Evolutionary conservation across 37 sponge, comb jelly and placozoan species (phyloP).

Genomic region (Ephydatia muelleri): DNA sequence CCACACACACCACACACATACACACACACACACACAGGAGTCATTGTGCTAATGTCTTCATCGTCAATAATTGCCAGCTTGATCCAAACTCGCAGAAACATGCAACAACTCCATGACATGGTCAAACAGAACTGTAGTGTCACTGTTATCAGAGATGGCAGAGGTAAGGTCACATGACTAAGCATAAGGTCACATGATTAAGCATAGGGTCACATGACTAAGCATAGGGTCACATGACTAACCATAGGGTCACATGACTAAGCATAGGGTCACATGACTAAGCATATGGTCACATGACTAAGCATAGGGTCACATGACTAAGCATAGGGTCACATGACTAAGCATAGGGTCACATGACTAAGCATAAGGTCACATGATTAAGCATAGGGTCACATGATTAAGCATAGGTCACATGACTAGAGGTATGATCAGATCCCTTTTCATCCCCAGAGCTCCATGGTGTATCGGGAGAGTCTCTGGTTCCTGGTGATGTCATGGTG

Average conservation of each 20-base stretch:
- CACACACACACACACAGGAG: slow-evolving; percentile 34
- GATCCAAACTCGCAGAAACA: slow-evolving; percentile 46
- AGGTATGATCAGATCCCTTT: neutral
- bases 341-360: neutral
- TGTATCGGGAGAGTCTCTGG: slow-evolving; percentile 49
- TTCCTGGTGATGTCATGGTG: slow-evolving; percentile 89
- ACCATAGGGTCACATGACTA: too few species aligned
- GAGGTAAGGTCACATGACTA: slow-evolving; percentile 25
- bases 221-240: too few species aligned
- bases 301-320: neutral
- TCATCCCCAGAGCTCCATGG: slow-evolving; percentile 23
- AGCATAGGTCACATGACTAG: too few species aligned
- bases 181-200: too few species aligned
- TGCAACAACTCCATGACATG: slow-evolving; percentile 70
- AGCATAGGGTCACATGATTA: neutral
- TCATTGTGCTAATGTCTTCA: slow-evolving; percentile 54
- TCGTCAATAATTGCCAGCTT: slow-evolving; percentile 67
- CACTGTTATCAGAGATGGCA: slow-evolving; percentile 51
- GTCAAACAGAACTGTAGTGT: slow-evolving; percentile 29
- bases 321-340: neutral
- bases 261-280: too few species aligned
- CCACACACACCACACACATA: neutral
- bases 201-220: too few species aligned
- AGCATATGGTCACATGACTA: too few species aligned
- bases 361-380: neutral